Conservation (phyloP, 37 sponge, comb jelly and placozoan species). For the Cliona cf. orientalis region DNA sequence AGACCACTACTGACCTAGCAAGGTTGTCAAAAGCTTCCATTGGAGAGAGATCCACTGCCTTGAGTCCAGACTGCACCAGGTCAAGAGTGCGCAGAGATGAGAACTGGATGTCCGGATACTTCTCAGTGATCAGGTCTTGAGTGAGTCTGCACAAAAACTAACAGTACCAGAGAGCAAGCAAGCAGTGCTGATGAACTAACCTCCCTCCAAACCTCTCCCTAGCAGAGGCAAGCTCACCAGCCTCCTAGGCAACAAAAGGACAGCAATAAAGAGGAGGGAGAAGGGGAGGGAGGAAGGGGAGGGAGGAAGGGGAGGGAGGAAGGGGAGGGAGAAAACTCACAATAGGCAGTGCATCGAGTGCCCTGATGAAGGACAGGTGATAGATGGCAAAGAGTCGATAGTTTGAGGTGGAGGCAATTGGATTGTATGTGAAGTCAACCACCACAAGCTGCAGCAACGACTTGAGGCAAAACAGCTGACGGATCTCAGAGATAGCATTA, state of each 20-base stretch:
- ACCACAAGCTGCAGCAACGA: constrained; percentile 58
- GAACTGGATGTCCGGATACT: constrained; percentile 49
- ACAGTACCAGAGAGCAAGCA: neutral
- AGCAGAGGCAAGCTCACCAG: constrained; percentile 50
- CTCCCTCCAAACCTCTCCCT: constrained; percentile 85
- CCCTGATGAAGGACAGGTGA: constrained; percentile 75
- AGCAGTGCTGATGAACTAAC: neutral
- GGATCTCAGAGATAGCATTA: constrained; percentile 55
- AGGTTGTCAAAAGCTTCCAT: constrained; percentile 56
- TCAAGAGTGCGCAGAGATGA: constrained; percentile 58
- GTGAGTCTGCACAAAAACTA: constrained; percentile 68
- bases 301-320: neutral
- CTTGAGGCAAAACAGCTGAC: constrained; percentile 67
- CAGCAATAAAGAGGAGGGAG: neutral
- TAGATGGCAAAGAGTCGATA: constrained; percentile 75
- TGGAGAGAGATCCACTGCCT: constrained; percentile 79
- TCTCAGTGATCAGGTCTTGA: constrained; percentile 82
- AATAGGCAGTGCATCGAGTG: constrained; percentile 78
- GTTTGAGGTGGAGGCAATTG: constrained; percentile 32
- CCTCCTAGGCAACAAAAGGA: constrained; percentile 36
- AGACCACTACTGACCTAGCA: constrained; percentile 53
- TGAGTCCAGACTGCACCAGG: constrained; percentile 63
- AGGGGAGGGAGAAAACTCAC: constrained; percentile 41
- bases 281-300: neutral
- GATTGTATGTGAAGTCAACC: constrained; percentile 76